A percentile compares a stretch with the other conserved stretches of the same genome.
Conservation (phyloP, 2,113 vertebrate genomes). For the Xiphophorus hellerii region DNA sequence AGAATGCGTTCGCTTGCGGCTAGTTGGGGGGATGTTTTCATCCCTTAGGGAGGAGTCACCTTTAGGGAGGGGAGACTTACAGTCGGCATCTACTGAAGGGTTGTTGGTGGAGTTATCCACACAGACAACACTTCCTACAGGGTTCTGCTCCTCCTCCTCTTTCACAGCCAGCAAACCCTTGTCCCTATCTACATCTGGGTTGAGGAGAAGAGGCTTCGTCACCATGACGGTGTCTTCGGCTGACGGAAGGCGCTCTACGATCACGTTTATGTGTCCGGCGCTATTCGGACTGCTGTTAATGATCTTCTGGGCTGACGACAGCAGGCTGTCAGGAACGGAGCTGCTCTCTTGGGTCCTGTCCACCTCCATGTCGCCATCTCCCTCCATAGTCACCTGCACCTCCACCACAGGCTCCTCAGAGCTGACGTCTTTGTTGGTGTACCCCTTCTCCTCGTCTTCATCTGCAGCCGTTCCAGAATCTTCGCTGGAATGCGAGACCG, state of each 20-base stretch:
- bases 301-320: conserved; percentile 97
- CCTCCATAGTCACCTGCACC: conserved; percentile 81
- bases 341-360: conserved; percentile 35
- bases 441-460: conserved; percentile 69
- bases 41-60: conserved; percentile 68
- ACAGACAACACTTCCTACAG: conserved; percentile 59
- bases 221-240: conserved; percentile 86
- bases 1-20: conserved; percentile 91
- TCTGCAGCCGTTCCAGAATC: conserved; percentile 53
- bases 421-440: conserved; percentile 67
- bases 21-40: conserved; percentile 89
- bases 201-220: conserved; percentile 85
- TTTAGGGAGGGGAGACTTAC: conserved; percentile 7
- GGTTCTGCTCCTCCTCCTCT: conserved; percentile 29
- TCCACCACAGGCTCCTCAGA: conserved; percentile 81
- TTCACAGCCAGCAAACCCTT: conserved; percentile 69
- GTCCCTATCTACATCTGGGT: conserved; percentile 78
- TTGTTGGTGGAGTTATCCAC: conserved; percentile 71
- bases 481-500: conserved; percentile 40
- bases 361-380: conserved; percentile 81
- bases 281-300: conserved; percentile 90
- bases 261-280: conserved; percentile 94
- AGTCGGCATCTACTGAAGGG: conserved; percentile 45
- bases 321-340: conserved; percentile 83
- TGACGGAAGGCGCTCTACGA: conserved; percentile 94